phyloP scores from a whole-genome alignment of 2,888 invertebrate species.

The Slavum lentiscoides region DNA sequence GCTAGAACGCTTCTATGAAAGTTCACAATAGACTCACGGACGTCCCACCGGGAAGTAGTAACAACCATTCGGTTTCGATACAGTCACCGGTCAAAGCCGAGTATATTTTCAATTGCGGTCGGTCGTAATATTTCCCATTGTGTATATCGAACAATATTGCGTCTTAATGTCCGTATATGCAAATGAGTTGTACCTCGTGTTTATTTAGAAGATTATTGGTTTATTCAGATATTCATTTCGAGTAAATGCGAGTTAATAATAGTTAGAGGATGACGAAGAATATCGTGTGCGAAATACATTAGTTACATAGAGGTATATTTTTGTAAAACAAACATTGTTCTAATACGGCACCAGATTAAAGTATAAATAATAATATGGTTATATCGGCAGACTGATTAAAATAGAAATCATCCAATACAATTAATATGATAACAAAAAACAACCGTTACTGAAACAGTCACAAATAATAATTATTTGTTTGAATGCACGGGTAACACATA shows the following conservation, averaged over 20 bases:
- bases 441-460: too few relatives aligned
- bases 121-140: conserved; percentile 12
- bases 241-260: neutral
- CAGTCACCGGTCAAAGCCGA: neutral
- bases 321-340: too few relatives aligned
- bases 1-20: neutral
- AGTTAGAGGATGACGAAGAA: neutral
- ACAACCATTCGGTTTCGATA: neutral
- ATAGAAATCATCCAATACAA: too few relatives aligned
- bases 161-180: neutral
- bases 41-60: neutral
- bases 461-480: too few relatives aligned
- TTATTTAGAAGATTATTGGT: conserved; percentile 1
- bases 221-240: neutral
- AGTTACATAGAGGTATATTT: too few relatives aligned
- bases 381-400: too few relatives aligned
- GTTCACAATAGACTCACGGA: neutral
- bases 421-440: too few relatives aligned
- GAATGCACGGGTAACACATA: too few relatives aligned
- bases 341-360: too few relatives aligned
- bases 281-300: neutral
- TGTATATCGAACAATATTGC: neutral
- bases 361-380: too few relatives aligned
- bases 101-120: neutral
- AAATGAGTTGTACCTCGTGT: conserved; percentile 1